phyloP scores from a whole-genome alignment of 1,140 invertebrate species.

The Chlorops oryzae region DNA sequence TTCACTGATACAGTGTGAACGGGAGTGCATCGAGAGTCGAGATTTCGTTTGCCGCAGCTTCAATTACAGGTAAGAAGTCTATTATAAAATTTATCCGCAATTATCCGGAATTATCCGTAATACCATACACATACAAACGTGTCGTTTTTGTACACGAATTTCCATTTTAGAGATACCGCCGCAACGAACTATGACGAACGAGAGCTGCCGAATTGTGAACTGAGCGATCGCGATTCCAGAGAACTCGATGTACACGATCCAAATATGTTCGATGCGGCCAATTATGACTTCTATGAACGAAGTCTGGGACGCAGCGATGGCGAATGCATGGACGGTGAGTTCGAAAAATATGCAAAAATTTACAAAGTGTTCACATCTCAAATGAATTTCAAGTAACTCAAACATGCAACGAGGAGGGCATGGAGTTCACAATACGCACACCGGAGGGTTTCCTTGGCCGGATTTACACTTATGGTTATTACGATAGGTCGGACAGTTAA shows the following conservation, averaged over 20 bases:
- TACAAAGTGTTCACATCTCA: background rate
- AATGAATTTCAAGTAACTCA: conserved; percentile 64
- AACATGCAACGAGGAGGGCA: conserved; percentile 86
- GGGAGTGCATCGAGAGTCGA: conserved; percentile 72
- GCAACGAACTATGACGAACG: conserved; percentile 56
- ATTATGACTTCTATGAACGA: conserved; percentile 83
- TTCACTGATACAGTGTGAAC: conserved; percentile 69
- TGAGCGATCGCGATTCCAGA: conserved; percentile 77
- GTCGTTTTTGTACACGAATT: conserved; percentile 17
- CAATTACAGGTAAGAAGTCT: conserved; percentile 61
- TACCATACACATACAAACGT: conserved; percentile 1
- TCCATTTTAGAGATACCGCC: conserved; percentile 54
- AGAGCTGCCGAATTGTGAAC: conserved; percentile 78
- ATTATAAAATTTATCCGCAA: background rate
- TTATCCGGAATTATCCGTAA: conserved; percentile 4
- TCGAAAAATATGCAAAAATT: background rate
- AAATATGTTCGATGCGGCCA: conserved; percentile 75
- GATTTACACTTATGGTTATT: conserved; percentile 88
- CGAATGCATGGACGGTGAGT: conserved; percentile 76
- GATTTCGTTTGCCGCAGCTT: conserved; percentile 85
- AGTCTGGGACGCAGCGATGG: conserved; percentile 63
- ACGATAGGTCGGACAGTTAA: conserved; percentile 54
- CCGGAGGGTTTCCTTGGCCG: conserved; percentile 82
- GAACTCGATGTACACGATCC: conserved; percentile 79
- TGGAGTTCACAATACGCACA: conserved; percentile 84